Evolutionary conservation across 1,140 invertebrate species (phyloP), one percentile per base, ranked within the genome.

Genomic region (Heliothis subflexa): DNA sequence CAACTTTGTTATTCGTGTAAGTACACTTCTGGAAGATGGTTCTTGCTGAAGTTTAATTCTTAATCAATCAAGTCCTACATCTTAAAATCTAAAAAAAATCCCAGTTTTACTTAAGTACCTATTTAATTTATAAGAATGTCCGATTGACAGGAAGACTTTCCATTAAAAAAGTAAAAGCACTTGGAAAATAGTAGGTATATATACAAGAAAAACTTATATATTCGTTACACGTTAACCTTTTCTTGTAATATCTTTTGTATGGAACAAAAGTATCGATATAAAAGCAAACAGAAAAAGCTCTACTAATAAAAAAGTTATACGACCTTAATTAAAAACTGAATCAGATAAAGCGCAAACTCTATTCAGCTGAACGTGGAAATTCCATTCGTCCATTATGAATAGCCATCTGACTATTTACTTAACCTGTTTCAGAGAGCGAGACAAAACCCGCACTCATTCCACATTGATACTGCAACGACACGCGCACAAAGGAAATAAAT

Each of bases 251-350:
- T 50, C 21, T 40, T 47, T 1, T 25, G 54, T 33, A 45, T 47
- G 11, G 74, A 76, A 49, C n/a, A 54, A 66, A 66, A 66, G 40
- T 21, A 52, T 70, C 47, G 66, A 66, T 54, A 62, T 14, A 40
- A 76, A 73, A 50, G 33, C 28, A 55, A 33, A 77, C n/a, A 57
- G 12, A 45, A 76, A 45, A 21, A 66, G 25, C 49, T 83, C 52
- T 62, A 71, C 64, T 45, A 74, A 25, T 50, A 76, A 79, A 83
- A 85, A 85, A 83, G 82, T 64, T 78, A 81, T 85, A 84, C 83
- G 85, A 85, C 70, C 82, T 91, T 92, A 92, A 93, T 91, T 92
- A 90, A 93, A 93, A 91, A 82, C 84, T 86, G 87, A 86, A 90
- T 85, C 85, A 86, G 85, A 90, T 88, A 89, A 88, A 89, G 83